These are phyloP conservation scores for Steinernema hermaphroditum DNA, from an alignment of 2,888 invertebrate genomes.

Conservation along the genomic window DNA sequence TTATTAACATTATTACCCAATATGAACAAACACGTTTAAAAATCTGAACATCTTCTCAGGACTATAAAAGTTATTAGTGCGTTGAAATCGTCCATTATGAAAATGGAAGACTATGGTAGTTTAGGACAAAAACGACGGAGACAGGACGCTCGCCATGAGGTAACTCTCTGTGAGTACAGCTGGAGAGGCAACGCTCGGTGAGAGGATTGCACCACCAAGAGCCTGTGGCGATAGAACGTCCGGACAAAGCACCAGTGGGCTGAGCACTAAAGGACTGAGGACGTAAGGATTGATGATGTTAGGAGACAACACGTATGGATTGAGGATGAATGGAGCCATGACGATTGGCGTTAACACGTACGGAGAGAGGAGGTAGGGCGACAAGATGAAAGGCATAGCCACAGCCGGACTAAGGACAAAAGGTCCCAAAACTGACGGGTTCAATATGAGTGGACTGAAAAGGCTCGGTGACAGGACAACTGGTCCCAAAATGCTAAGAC, in stretches of 20 bases:
- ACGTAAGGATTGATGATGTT: constrained; percentile 54
- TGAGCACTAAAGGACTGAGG: constrained; percentile 45
- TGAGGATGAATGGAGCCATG: constrained; percentile 56
- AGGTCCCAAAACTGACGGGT: constrained; percentile 50
- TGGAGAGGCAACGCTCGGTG: constrained; percentile 59
- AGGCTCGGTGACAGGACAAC: constrained; percentile 56
- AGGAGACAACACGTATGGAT: constrained; percentile 46
- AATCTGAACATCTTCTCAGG: too few species aligned
- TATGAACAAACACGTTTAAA: too few species aligned
- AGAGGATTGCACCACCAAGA: constrained; percentile 56
- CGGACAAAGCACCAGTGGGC: constrained; percentile 43
- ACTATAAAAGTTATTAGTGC: too few species aligned
- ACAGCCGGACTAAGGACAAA: constrained; percentile 49
- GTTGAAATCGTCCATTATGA: too few species aligned
- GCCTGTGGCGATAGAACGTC: constrained; percentile 47
- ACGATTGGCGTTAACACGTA: constrained; percentile 46
- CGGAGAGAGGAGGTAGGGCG: constrained; percentile 43
- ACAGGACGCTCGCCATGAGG: constrained; percentile 58
- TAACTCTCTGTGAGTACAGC: constrained; percentile 55
- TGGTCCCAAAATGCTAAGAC: constrained; percentile 37
- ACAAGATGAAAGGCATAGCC: constrained; percentile 47
- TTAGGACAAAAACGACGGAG: constrained; percentile 53
- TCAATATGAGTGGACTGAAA: constrained; percentile 60
- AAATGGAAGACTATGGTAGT: too few species aligned
- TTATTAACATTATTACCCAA: too few species aligned